A percentile compares a stretch with the other conserved stretches of the same genome.
Evolutionary conservation across 2,888 invertebrate species (phyloP).

Genomic region (Clanis bilineata): DNA sequence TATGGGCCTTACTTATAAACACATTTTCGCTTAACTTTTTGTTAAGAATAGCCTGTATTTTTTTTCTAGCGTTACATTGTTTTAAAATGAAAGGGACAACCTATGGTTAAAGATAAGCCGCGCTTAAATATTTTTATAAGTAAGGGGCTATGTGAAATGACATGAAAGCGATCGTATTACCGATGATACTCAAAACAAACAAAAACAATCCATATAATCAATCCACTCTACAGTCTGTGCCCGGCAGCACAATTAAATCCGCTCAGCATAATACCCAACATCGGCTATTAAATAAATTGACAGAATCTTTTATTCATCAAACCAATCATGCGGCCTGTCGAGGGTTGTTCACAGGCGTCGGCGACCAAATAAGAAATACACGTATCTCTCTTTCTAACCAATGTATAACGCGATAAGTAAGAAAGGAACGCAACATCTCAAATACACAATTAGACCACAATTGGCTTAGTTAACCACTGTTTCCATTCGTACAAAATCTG

Average conservation of each 20-base stretch:
- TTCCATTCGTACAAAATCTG: constrained; percentile 42
- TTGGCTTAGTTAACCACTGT: constrained; percentile 73
- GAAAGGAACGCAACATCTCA: constrained; percentile 38
- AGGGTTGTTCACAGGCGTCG: constrained; percentile 73
- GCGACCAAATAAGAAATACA: constrained; percentile 55
- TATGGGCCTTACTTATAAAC: too few relatives aligned
- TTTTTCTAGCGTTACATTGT: too few relatives aligned
- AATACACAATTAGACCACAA: constrained; percentile 56
- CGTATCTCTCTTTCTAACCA: constrained; percentile 33
- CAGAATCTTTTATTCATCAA: constrained; percentile 76
- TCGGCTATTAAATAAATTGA: constrained; percentile 73
- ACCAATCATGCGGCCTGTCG: constrained; percentile 71
- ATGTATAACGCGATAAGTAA: constrained; percentile 27
- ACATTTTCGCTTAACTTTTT: too few relatives aligned
- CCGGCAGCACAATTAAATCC: constrained; percentile 52
- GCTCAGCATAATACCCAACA: constrained; percentile 66
- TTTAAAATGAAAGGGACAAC: too few relatives aligned
- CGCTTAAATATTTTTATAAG: too few relatives aligned
- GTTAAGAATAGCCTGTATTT: too few relatives aligned
- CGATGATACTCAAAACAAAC: background rate
- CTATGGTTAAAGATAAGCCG: too few relatives aligned
- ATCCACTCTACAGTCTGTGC: background rate
- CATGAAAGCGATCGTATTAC: background rate
- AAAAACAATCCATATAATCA: background rate
- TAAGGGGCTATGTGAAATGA: too few relatives aligned